Base-by-base conservation (phyloP, 2,797 vertebrate species). In the Glyptemys insculpta region DNA sequence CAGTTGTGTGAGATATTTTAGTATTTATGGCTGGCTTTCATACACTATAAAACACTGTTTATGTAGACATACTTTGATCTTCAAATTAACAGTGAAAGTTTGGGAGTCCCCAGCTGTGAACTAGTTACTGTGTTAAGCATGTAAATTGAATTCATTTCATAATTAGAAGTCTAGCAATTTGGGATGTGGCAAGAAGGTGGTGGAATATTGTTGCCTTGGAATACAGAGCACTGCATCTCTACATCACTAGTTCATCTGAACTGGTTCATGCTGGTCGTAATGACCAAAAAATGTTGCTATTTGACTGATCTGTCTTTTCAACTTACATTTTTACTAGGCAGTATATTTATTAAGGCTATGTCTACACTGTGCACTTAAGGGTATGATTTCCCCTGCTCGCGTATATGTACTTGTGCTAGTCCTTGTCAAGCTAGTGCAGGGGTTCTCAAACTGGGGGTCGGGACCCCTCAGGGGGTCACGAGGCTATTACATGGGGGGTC, bases 1-100 rank as follows among this genome's bases (percentile, higher is more conserved):
- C 68, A 93, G 47, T 3, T 1, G 52, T 37, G 82, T 92, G 59
- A 54, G 31, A 15, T 53, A 59, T 54, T 31, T 3, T 25, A 37
- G 79, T 84, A 18, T 9, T 91, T 86, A 41, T 85, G 79, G 31
- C 23, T 92, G 31, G 10, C 52, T 68, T 59, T 81, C 44, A 47
- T 76, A 16, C 52, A n/a, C 47, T 31, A 21, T 80, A 21, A 87
- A 91, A 59, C 56, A 29, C 72, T 96, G 83, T 90, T 90, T 86
- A 86, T 89, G 83, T 86, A 94, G 93, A 92, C 97, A 81, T 92
- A 68, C 92, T 96, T 93, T 93, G 93, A 72, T 72, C 21, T 72
- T 65, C 79, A 29, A 25, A 10, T 89, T 81, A 50, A 52, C 44
- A 8, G 72, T 78, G 74, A 49, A 47, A 29, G 14, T 49, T 49